Evolutionary conservation across 2,113 vertebrate genomes (phyloP).

Genomic region (Nycticebus coucang): DNA sequence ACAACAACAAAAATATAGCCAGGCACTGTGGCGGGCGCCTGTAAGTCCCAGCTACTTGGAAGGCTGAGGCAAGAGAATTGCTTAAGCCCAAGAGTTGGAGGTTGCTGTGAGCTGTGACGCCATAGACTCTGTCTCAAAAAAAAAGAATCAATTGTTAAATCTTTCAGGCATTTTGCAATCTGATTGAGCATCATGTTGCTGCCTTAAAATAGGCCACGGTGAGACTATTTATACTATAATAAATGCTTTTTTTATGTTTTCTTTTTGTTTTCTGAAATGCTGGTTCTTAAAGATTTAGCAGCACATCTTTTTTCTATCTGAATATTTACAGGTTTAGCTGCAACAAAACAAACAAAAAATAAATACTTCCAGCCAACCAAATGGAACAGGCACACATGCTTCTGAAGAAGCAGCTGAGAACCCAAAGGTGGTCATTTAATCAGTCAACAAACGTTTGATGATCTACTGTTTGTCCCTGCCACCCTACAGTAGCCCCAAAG

Average conservation of each 20-base stretch:
- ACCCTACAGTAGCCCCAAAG: neutral
- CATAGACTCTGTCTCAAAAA: too few relatives aligned
- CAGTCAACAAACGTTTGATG: neutral
- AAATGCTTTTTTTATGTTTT: neutral
- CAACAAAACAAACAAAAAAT: neutral
- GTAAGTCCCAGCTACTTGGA: too few relatives aligned
- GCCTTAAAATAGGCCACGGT: neutral
- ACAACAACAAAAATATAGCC: too few relatives aligned
- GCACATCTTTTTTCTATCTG: neutral
- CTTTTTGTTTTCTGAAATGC: neutral
- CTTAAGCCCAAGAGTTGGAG: too few relatives aligned
- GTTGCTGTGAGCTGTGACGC: too few relatives aligned
- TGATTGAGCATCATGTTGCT: neutral
- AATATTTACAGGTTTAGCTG: neutral
- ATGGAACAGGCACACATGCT: neutral
- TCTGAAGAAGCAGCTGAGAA: neutral
- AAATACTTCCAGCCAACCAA: neutral
- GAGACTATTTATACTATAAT: neutral
- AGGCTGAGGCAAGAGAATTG: too few relatives aligned
- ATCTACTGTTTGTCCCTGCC: neutral
- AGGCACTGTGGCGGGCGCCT: too few relatives aligned
- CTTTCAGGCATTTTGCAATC: conserved; percentile 29
- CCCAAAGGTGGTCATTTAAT: neutral
- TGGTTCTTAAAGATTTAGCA: neutral
- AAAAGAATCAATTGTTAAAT: neutral